Evolutionary conservation across 2,113 vertebrate genomes (phyloP), one percentile per base, ranked within the genome.

Genomic region (Connochaetes taurinus): DNA sequence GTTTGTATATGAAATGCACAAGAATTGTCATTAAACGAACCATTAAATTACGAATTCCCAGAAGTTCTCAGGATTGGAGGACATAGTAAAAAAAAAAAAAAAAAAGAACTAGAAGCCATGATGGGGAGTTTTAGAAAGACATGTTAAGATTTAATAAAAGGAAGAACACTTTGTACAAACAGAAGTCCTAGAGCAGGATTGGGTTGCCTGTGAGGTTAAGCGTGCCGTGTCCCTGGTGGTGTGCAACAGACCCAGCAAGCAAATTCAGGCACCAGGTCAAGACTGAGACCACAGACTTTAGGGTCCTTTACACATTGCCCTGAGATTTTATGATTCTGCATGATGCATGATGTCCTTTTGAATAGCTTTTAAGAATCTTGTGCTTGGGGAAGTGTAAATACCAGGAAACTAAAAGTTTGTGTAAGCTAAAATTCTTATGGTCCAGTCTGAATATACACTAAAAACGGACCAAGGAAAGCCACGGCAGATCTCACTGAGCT

Each of bases 281-380:
- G 71, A 64, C 31, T 58, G 12, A 23, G 27, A 80, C 40, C 43
- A 60, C 23, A 16, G 43, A 40, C 62, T 6, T 23, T 58, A 62
- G 16, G 57, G 12, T 71, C n/a, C 52, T 64, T 43, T 71, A 16
- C 13, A 82, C 4, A 10, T 17, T 47, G 33, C 53, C 27, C 14
- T 67, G 40, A 60, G 45, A 87, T 31, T 21, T 94, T 74, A 84
- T 40, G 45, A 84, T 90, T 93, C 87, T 92, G 5, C 16, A 40
- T 57, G 16, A 58, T 58, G 25, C 1, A 16, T 47, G 1, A 7
- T 50, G 29, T 47, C 47, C 90, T 94, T 89, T 25, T 43, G 29
- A 76, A 84, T 74, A 85, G 15, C 50, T 53, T 87, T 94, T 81
- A 89, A 67, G 40, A 96, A 95, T 81, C 87, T n/a, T 85, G 17